Evolutionary conservation across 1,140 invertebrate genomes (phyloP), one percentile per base, ranked within the genome.

Genomic region (Asobara japonica): DNA sequence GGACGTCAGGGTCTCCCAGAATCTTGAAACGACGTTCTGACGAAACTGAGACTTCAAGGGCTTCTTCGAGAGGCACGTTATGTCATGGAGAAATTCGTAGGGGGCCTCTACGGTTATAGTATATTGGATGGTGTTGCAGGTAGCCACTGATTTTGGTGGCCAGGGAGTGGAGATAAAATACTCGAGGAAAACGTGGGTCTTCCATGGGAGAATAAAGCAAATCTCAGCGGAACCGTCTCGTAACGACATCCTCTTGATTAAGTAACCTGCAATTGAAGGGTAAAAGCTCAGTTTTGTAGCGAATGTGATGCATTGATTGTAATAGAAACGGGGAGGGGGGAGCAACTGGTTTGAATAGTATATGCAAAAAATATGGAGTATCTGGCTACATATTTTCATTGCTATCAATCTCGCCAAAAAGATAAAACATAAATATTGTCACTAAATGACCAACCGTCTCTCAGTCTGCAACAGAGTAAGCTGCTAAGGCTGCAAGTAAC

Each of bases 71-170:
- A 91, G 82, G 81, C 92, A 94, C 1, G 92, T 94, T 18, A 94
- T 91, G 78, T 95, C 94, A 80, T 94, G 93, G 16, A 95, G 84
- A 87, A 95, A 95, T 79, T 95, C 93, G 80, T 95, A 94, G 1
- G 92, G 91, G 2, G 92, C 93, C 89, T 90, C 89, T 70, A 92
- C 88, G 13, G 88, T 89, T 48, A 92, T 88, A 65, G 88, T 88
- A 70, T 89, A 91, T 73, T 89, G 88, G 61, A 91, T 88, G 30
- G 85, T 84, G 74, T 87, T 89, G 41, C 82, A 88, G 56, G 83
- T 68, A 29, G 83, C 80, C 7, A 30, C 29, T 30, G 84, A 84
- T 77, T 83, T 86, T 18, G 86, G 78, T 41, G 91, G 91, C 91
- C 92, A 93, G 16, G 89, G 80, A 25, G 91, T 90, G 6, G 83